A percentile compares a stretch with the other conserved stretches of the same genome.
Evolutionary conservation across 2,113 vertebrate genomes (phyloP).

Genomic region (Gymnarchus niloticus): DNA sequence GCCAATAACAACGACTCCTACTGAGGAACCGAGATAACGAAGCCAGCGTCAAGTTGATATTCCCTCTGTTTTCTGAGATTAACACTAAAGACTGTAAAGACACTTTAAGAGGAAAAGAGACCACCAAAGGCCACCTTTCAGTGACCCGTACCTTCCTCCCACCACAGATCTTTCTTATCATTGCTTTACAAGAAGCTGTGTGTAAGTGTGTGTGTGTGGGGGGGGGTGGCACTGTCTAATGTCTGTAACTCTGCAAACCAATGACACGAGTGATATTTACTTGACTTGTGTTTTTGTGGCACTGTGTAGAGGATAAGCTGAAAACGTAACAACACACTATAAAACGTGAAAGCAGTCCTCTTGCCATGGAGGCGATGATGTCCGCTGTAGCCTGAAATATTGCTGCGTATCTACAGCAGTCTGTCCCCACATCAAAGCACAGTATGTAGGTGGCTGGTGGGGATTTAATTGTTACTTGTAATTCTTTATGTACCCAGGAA

Average conservation of each 20-base stretch:
- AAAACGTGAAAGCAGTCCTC: background rate
- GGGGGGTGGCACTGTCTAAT: background rate
- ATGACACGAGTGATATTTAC: background rate
- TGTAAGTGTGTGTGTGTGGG: background rate
- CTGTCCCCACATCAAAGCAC: background rate
- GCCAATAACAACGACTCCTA: conserved; percentile 60
- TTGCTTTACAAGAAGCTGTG: background rate
- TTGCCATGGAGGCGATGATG: background rate
- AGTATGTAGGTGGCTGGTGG: background rate
- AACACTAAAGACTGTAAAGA: conserved; percentile 31
- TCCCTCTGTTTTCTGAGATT: conserved; percentile 50
- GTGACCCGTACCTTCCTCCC: background rate
- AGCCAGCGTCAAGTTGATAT: conserved; percentile 57
- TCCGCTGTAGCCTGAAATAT: background rate
- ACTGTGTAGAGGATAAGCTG: conserved; percentile 40
- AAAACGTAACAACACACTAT: conserved; percentile 16
- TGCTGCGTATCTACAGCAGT: background rate
- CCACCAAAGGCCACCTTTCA: background rate
- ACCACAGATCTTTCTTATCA: background rate
- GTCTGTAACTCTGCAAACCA: background rate
- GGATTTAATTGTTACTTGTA: background rate
- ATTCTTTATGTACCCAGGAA: background rate
- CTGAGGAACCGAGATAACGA: conserved; percentile 58
- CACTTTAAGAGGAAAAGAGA: conserved; percentile 26
- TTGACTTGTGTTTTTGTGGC: conserved; percentile 44